phyloP scores from a whole-genome alignment of 2,797 vertebrate species.

The Glossophaga mutica region DNA sequence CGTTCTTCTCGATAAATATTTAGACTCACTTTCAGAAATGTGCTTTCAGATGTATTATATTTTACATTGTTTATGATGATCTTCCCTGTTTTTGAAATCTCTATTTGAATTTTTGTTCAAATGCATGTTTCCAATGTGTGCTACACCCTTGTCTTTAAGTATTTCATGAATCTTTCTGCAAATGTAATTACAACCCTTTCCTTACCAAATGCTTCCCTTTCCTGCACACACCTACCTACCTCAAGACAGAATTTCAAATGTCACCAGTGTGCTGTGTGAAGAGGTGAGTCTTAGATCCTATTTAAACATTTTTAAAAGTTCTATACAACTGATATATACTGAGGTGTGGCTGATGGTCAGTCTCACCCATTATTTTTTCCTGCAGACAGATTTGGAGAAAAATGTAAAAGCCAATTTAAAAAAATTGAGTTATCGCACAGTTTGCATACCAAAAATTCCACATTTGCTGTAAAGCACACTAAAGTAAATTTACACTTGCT shows the following conservation, averaged over 20 bases:
- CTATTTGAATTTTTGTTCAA: background rate
- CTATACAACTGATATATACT: background rate
- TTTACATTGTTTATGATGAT: background rate
- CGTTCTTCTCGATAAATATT: background rate
- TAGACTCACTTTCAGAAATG: background rate
- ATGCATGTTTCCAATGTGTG: background rate
- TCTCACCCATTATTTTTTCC: background rate
- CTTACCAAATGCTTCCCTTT: background rate
- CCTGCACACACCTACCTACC: fast-evolving
- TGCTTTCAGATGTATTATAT: background rate
- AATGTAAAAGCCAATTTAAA: background rate
- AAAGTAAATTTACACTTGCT: background rate
- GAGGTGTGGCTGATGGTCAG: background rate
- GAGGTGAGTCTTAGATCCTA: background rate
- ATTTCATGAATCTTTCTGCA: background rate
- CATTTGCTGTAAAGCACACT: background rate
- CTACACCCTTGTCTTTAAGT: background rate
- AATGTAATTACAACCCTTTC: background rate
- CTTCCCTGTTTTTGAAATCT: background rate
- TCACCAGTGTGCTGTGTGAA: background rate
- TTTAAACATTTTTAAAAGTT: background rate
- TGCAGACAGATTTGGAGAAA: background rate
- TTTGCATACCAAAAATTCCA: background rate
- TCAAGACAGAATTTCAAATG: background rate
- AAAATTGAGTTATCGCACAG: background rate